phyloP scores from a whole-genome alignment of 2,888 invertebrate genomes.

The Erannis defoliaria region DNA sequence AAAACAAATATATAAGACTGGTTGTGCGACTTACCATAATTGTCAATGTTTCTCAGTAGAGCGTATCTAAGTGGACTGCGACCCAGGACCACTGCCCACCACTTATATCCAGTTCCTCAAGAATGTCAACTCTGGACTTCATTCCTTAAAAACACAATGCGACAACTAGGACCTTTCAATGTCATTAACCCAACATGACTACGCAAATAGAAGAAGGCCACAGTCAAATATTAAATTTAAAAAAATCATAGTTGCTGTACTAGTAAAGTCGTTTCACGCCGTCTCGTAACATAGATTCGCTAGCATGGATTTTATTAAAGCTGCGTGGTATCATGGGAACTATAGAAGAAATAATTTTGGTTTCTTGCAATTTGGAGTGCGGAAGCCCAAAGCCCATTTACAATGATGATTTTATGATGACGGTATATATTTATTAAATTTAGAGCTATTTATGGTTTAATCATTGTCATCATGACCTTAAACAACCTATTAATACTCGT shows the following conservation, averaged over 20 bases:
- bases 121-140: conserved; percentile 81
- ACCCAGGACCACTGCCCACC: conserved; percentile 68
- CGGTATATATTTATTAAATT: too few species aligned
- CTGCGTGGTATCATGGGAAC: background rate
- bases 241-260: background rate
- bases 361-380: background rate
- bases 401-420: too few species aligned
- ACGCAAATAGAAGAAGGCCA: conserved; percentile 41
- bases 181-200: conserved; percentile 70
- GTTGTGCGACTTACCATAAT: conserved; percentile 72
- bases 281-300: background rate
- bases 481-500: too few species aligned
- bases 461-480: too few species aligned
- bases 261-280: background rate
- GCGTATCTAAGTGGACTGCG: conserved; percentile 69
- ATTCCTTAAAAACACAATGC: conserved; percentile 75
- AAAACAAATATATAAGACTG: conserved; percentile 45
- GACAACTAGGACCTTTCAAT: conserved; percentile 65
- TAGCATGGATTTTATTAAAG: background rate
- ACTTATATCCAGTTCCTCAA: conserved; percentile 82
- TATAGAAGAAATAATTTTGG: background rate
- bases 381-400: background rate
- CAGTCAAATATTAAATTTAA: conserved; percentile 1
- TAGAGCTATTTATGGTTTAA: too few species aligned
- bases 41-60: conserved; percentile 67